Evolutionary conservation across 1,140 invertebrate genomes (phyloP).

Genomic region (Drosophila leontia): DNA sequence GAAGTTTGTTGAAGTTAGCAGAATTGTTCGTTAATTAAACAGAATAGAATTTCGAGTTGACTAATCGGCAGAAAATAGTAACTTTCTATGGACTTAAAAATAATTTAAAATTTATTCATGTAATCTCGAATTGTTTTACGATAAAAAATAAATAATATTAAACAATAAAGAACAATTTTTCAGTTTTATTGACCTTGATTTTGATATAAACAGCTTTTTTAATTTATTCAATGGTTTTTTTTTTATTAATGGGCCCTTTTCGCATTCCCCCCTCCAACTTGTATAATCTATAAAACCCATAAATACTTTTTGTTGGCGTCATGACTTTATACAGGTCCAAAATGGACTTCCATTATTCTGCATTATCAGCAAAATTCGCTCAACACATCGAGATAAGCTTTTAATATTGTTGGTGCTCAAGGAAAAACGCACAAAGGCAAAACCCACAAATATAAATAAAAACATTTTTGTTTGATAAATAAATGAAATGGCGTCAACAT

Average conservation of each 20-base stretch:
- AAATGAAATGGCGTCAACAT: conserved; percentile 4
- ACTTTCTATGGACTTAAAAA: background rate
- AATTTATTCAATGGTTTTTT: background rate
- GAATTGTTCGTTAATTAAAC: background rate
- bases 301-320: conserved; percentile 29
- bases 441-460: background rate
- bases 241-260: background rate
- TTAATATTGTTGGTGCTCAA: conserved; percentile 17
- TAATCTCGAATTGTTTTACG: background rate
- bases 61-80: background rate
- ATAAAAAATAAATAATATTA: background rate
- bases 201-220: background rate
- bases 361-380: conserved; percentile 38
- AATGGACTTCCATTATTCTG: conserved; percentile 20
- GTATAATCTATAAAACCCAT: background rate
- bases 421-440: conserved; percentile 4
- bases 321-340: conserved; percentile 11
- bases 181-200: background rate
- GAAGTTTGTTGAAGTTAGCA: background rate
- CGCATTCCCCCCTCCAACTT: background rate
- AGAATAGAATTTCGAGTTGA: background rate
- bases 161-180: too few relatives aligned
- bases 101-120: background rate
- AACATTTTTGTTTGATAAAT: conserved; percentile 21
- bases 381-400: conserved; percentile 13